A percentile compares a stretch with the other conserved stretches of the same genome.
Evolutionary conservation across 2,797 vertebrate genomes (phyloP).

Genomic region (Carcharodon carcharias): DNA sequence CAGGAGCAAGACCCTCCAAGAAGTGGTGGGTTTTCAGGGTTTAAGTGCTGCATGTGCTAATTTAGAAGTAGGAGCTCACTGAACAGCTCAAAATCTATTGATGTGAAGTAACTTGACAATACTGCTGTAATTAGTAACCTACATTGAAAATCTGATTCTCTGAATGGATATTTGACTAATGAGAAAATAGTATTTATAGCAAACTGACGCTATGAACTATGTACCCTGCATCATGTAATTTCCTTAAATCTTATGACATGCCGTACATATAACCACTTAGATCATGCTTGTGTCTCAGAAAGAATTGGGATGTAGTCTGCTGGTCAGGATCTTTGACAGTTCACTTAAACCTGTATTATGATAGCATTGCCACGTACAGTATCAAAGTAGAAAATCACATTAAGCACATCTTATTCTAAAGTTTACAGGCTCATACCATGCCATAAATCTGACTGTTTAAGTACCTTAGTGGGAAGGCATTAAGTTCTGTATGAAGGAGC

Average conservation of each 20-base stretch:
- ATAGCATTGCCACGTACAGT: neutral
- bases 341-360: conserved; percentile 20
- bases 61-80: neutral
- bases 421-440: neutral
- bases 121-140: neutral
- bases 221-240: neutral
- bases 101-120: neutral
- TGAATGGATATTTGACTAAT: neutral
- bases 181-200: neutral
- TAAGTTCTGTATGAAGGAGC: neutral
- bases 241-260: neutral
- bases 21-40: neutral
- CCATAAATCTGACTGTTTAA: neutral
- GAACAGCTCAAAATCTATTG: neutral
- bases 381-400: conserved; percentile 13
- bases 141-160: neutral
- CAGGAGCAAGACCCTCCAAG: neutral
- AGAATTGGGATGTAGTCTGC: neutral
- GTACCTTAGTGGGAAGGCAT: neutral
- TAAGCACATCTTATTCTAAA: neutral
- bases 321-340: neutral
- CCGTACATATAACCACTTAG: neutral
- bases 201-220: neutral
- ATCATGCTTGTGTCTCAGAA: neutral
- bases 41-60: neutral